These are phyloP conservation scores for Drosophila lini DNA, from an alignment of 1,140 invertebrate genomes.

Conservation along the genomic window DNA sequence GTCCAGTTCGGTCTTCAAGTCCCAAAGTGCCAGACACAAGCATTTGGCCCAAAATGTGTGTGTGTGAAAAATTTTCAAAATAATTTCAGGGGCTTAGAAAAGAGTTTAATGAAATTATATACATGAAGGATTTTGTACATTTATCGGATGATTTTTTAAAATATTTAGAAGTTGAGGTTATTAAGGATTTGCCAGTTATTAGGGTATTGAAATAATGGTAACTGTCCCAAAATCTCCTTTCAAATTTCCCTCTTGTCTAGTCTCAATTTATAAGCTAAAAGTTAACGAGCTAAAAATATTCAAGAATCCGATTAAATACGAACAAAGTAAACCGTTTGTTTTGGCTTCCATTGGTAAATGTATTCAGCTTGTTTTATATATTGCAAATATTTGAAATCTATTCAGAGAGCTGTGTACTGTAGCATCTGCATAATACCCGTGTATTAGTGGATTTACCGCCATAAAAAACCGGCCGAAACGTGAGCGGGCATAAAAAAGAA, in stretches of 20 bases:
- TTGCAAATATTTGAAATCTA: constrained; percentile 51
- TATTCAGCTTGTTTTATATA: constrained; percentile 32
- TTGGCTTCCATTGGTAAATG: constrained; percentile 7
- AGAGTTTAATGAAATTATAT: background rate
- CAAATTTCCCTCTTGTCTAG: too few species aligned
- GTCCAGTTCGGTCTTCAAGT: constrained; percentile 10
- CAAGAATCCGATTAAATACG: constrained; percentile 26
- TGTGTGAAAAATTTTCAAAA: constrained; percentile 28
- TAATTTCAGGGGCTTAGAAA: background rate
- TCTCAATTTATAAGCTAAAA: constrained; percentile 1
- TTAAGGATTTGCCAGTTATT: background rate
- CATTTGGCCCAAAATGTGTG: constrained; percentile 16
- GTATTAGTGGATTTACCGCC: constrained; percentile 57
- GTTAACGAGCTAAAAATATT: constrained; percentile 34
- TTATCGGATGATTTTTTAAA: background rate
- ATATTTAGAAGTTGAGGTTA: background rate
- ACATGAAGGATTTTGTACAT: background rate
- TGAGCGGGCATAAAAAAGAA: constrained; percentile 71
- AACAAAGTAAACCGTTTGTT: constrained; percentile 31
- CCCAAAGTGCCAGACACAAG: constrained; percentile 37
- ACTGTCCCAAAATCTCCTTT: too few species aligned
- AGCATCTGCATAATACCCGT: constrained; percentile 49
- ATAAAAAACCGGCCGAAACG: constrained; percentile 66
- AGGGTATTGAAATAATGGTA: background rate
- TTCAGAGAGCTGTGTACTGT: constrained; percentile 24